These are phyloP conservation scores for Chamaetylas fuelleborni DNA, from an alignment of 2,113 vertebrate species.

Conservation along the genomic window DNA sequence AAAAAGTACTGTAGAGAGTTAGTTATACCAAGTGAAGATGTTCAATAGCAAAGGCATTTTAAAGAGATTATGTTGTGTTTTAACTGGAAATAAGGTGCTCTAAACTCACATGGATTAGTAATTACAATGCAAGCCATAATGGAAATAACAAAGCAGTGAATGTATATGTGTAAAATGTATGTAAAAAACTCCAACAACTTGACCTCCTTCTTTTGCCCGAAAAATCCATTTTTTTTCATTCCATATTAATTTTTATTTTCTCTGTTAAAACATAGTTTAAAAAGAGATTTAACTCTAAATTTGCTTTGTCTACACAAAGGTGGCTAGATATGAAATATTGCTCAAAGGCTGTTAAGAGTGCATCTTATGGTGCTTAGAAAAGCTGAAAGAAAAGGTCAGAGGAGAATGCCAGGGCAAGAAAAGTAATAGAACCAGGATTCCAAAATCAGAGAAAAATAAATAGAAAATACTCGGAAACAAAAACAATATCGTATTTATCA, in stretches of 20 bases:
- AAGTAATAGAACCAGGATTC: background rate
- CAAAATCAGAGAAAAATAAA: background rate
- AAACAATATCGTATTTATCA: background rate
- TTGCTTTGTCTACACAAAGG: background rate
- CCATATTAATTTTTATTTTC: background rate
- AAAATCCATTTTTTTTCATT: background rate
- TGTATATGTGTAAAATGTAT: background rate
- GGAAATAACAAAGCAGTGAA: constrained; percentile 28
- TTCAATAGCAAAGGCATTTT: background rate
- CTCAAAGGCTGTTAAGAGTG: background rate
- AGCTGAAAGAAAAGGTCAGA: background rate
- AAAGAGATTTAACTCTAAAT: background rate
- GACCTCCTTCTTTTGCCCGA: background rate
- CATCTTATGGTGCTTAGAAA: background rate
- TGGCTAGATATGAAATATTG: background rate
- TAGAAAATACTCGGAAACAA: background rate
- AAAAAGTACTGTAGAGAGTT: background rate
- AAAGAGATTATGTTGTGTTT: background rate
- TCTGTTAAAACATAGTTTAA: background rate
- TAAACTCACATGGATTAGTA: constrained; percentile 26
- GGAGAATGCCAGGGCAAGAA: background rate
- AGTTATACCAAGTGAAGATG: background rate
- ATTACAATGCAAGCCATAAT: constrained; percentile 52
- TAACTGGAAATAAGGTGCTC: background rate
- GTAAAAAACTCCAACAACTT: background rate